Conservation (phyloP, 2,888 invertebrate genomes). For the Watsonalla binaria region DNA sequence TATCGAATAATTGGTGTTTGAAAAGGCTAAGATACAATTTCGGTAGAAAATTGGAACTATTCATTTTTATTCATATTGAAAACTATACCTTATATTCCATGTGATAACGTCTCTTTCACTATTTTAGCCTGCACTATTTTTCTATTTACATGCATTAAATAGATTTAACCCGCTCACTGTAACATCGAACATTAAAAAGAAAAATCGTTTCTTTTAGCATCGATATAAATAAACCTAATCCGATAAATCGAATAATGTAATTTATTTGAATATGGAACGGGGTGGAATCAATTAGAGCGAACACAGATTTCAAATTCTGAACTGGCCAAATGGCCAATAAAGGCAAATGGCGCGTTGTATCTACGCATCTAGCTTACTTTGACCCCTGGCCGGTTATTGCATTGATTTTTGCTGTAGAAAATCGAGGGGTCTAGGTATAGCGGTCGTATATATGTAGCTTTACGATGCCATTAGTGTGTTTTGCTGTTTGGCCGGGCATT, state of each 20-base stretch:
- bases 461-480: constrained; percentile 62
- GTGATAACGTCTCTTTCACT: too few relatives aligned
- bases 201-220: background rate
- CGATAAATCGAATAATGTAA: constrained; percentile 31
- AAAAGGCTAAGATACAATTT: too few relatives aligned
- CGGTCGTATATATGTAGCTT: constrained; percentile 44
- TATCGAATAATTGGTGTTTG: too few relatives aligned
- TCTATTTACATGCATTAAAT: background rate
- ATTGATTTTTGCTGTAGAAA: constrained; percentile 5
- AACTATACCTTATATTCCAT: too few relatives aligned
- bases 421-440: constrained; percentile 27
- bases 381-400: constrained; percentile 23
- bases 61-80: too few relatives aligned
- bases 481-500: constrained; percentile 50
- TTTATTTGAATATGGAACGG: constrained; percentile 46
- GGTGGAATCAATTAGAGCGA: constrained; percentile 62
- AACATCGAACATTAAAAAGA: background rate
- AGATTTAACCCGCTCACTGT: background rate
- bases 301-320: constrained; percentile 50
- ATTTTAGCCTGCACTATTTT: too few relatives aligned
- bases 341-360: constrained; percentile 60
- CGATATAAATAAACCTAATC: constrained; percentile 14
- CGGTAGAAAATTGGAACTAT: too few relatives aligned
- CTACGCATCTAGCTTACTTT: constrained; percentile 36
- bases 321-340: constrained; percentile 69